Conservation (phyloP, 2,797 vertebrate genomes). For the Trichosurus vulpecula region DNA sequence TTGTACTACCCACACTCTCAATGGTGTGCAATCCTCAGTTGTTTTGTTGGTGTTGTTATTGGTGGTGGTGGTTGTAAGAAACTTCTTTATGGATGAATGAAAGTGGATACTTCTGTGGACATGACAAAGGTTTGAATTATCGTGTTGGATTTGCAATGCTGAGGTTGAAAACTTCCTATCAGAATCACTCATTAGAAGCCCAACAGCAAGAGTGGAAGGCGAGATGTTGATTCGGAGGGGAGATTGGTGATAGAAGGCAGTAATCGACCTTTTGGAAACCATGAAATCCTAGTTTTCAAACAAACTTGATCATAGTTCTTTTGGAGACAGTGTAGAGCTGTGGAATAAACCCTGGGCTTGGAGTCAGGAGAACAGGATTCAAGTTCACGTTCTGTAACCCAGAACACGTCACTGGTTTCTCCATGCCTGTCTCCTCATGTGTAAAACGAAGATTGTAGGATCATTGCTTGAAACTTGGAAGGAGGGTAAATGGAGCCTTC, state of each 20-base stretch:
- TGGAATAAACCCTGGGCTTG: neutral
- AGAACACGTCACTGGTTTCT: neutral
- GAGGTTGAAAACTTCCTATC: conserved; percentile 81
- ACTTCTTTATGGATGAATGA: conserved; percentile 81
- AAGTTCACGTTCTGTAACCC: neutral
- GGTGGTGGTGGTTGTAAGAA: conserved; percentile 67
- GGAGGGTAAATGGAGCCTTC: too few species aligned
- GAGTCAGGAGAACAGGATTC: neutral
- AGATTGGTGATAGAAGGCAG: conserved; percentile 80
- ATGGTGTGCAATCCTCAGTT: conserved; percentile 78
- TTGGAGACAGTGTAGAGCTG: neutral
- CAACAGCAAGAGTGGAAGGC: conserved; percentile 78
- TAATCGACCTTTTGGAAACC: conserved; percentile 80
- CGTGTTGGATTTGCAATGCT: conserved; percentile 80
- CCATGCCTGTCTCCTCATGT: neutral
- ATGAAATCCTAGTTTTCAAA: conserved; percentile 74
- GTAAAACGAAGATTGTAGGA: neutral
- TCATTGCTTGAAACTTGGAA: neutral
- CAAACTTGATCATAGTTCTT: neutral
- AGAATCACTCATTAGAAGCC: conserved; percentile 80
- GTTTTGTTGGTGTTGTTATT: conserved; percentile 8
- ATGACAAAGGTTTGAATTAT: conserved; percentile 76
- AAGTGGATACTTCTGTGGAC: conserved; percentile 78
- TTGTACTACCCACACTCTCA: conserved; percentile 78
- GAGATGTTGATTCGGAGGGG: conserved; percentile 77